Percentiles rank a stretch among this genome's conserved stretches.
Evolutionary conservation across 2,113 vertebrate species (phyloP).

Genomic region (Bos indicus): DNA sequence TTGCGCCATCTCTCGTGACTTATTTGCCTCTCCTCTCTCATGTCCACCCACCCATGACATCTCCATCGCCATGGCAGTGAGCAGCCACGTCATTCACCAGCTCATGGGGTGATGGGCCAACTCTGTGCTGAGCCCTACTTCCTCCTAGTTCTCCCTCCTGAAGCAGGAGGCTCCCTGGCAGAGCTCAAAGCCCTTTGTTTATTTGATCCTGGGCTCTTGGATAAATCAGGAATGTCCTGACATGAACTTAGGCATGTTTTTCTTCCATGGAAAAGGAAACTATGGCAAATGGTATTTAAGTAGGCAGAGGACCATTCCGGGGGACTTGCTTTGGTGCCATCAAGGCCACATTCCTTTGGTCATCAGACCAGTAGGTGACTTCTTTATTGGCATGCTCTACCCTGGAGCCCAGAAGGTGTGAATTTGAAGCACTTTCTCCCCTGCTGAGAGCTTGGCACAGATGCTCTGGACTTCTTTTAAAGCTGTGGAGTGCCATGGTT

Average conservation of each 20-base stretch:
- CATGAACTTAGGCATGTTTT: constrained; percentile 78
- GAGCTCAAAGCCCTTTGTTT: constrained; percentile 68
- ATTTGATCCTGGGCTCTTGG: constrained; percentile 77
- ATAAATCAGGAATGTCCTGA: constrained; percentile 80
- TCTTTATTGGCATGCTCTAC: constrained; percentile 58
- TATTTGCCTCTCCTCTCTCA: constrained; percentile 20
- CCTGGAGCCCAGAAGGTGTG: constrained; percentile 69
- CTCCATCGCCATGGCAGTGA: constrained; percentile 41
- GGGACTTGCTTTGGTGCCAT: constrained; percentile 38
- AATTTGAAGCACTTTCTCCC: constrained; percentile 64
- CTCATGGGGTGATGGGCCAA: constrained; percentile 23
- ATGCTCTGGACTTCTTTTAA: constrained; percentile 41
- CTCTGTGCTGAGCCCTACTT: neutral
- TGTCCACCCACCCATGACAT: constrained; percentile 52
- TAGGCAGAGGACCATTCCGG: constrained; percentile 50
- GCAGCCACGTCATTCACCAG: constrained; percentile 34
- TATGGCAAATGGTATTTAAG: constrained; percentile 72
- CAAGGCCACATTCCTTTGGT: constrained; percentile 55
- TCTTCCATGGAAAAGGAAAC: constrained; percentile 75
- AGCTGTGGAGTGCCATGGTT: neutral
- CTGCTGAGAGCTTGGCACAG: constrained; percentile 61
- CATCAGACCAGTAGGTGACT: constrained; percentile 48
- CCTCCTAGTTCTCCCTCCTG: constrained; percentile 21
- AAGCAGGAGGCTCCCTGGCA: constrained; percentile 76
- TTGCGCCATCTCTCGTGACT: neutral